Evolutionary conservation across 2,797 vertebrate species (phyloP), one percentile per base, ranked within the genome.

Genomic region (Acrocephalus scirpaceus): DNA sequence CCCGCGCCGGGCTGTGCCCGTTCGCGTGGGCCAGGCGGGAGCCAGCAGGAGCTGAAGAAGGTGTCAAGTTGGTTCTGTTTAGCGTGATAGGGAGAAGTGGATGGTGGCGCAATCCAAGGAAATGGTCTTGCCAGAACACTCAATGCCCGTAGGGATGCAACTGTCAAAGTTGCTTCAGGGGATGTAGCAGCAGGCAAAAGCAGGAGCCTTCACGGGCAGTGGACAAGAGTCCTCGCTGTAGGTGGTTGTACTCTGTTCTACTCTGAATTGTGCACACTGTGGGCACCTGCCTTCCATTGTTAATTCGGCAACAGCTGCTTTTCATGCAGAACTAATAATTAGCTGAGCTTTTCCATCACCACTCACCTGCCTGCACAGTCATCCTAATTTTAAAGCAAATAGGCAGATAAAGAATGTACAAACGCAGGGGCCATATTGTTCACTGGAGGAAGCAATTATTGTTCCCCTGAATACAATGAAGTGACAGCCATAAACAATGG

Each of bases 111-210:
- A 2, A 15, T 15, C 25, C 7, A 25, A n/a, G 70, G 67, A 76
- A 72, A 50, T 1, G 25, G 40, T 22, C 27, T 36, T n/a, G 29
- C 53, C 29, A 25, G 69, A 51, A 50, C n/a, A 0, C 44, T 29
- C 4, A 0, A 1, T 2, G 16, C 22, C 60, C 23, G 2, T 8
- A 1, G 13, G 53, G 44, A 12, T 71, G 7, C 2, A 4, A 40
- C 29, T 19, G 7, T 11, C 19, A 4, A 20, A 54, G 77, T 40
- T 1, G 2, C 29, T 32, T 3, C 36, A 20, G 44, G 36, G 34
- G 8, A 13, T 7, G 60, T 7, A n/a, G 36, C 54, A 23, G 45
- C 40, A 54, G 48, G 38, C 7, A 7, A 30, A 34, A 65, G 89
- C 54, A 15, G 47, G 42, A 81, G 62, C 50, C 20, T 8, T 2